phyloP scores from a whole-genome alignment of 2,797 vertebrate genomes.

The Distichodus sexfasciatus region DNA sequence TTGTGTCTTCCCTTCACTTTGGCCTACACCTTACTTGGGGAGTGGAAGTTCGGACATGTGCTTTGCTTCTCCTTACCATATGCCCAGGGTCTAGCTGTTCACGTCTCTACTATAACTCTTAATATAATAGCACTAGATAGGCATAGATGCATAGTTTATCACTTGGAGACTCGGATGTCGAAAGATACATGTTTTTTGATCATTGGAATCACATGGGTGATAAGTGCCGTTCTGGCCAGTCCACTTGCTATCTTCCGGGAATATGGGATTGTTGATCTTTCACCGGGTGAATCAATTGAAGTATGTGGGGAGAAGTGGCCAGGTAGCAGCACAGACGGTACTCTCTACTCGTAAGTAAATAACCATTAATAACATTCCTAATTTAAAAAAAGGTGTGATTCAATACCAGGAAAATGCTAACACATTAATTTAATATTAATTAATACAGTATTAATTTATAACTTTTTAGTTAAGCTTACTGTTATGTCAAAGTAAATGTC shows the following conservation, averaged over 20 bases:
- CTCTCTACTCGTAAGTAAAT: constrained; percentile 72
- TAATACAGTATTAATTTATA: too few species aligned
- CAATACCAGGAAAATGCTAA: too few species aligned
- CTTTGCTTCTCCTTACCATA: constrained; percentile 91
- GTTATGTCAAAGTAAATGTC: too few species aligned
- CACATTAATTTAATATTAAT: too few species aligned
- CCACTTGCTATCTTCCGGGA: constrained; percentile 94
- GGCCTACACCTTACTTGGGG: constrained; percentile 86
- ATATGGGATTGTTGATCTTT: constrained; percentile 81
- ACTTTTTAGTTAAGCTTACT: too few species aligned
- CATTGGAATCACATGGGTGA: constrained; percentile 85
- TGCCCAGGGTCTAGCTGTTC: constrained; percentile 89
- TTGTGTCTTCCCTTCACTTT: constrained; percentile 93
- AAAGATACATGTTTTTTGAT: constrained; percentile 87
- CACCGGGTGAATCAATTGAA: constrained; percentile 81
- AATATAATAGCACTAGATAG: constrained; percentile 92
- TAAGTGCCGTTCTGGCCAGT: constrained; percentile 87
- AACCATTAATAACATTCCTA: not conserved
- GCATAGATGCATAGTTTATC: constrained; percentile 87
- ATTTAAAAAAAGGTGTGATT: too few species aligned
- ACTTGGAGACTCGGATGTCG: constrained; percentile 90
- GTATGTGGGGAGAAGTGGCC: constrained; percentile 93
- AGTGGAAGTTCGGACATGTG: constrained; percentile 88
- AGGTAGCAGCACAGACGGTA: constrained; percentile 80
- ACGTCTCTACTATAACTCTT: constrained; percentile 90